These are phyloP conservation scores for Euphonia xanthogaster DNA, from an alignment of 2,797 vertebrate species.

Conservation along the genomic window DNA sequence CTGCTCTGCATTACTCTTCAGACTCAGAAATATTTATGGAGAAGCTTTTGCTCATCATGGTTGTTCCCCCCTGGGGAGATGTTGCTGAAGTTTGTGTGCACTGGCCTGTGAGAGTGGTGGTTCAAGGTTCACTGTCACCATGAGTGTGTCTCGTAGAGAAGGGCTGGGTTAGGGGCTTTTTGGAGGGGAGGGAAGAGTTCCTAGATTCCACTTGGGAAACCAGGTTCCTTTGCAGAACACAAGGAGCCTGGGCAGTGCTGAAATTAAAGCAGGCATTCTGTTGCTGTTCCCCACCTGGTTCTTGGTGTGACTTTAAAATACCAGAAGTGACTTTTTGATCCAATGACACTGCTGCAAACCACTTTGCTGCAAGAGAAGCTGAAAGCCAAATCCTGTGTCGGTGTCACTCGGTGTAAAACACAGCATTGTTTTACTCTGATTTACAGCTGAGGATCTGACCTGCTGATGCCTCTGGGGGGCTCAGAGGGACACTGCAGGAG, in stretches of 20 bases:
- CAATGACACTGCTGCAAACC: background rate
- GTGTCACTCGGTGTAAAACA: background rate
- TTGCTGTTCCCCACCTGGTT: background rate
- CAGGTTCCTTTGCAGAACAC: background rate
- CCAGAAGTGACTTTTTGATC: background rate
- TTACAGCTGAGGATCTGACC: background rate
- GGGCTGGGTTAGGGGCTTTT: background rate
- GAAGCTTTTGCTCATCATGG: background rate
- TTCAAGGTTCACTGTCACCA: background rate
- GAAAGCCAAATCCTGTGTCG: background rate
- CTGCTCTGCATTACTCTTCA: background rate
- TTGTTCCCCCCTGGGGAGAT: background rate
- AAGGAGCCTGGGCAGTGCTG: background rate
- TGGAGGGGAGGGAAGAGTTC: background rate
- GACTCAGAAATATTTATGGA: background rate
- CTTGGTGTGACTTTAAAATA: background rate
- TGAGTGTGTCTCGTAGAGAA: background rate
- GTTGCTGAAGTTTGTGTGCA: background rate
- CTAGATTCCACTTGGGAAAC: background rate
- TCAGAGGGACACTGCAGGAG: background rate
- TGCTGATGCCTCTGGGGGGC: background rate
- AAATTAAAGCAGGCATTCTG: background rate
- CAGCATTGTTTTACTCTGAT: background rate
- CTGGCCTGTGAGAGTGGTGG: background rate
- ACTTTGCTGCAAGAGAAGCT: background rate